Percentiles rank a stretch among this genome's conserved stretches.
Evolutionary conservation across 2,797 vertebrate species (phyloP).

Genomic region (Notamacropus eugenii): DNA sequence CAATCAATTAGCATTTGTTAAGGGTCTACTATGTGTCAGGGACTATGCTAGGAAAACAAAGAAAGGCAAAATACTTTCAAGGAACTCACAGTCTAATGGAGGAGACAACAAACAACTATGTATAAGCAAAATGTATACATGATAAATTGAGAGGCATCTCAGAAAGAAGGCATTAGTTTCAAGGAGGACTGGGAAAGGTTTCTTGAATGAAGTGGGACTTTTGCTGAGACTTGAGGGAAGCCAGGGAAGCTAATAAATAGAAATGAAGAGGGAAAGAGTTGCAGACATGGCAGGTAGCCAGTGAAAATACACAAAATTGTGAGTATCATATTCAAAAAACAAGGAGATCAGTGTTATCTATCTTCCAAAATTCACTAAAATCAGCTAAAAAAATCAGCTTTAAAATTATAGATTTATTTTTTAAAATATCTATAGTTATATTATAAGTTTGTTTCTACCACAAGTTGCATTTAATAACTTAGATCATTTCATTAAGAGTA

Average conservation of each 20-base stretch:
- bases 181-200: background rate
- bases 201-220: background rate
- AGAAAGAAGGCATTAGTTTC: background rate
- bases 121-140: background rate
- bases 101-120: background rate
- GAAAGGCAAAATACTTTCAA: background rate
- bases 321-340: background rate
- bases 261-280: background rate
- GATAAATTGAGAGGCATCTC: background rate
- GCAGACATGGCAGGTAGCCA: background rate
- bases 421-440: background rate
- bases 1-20: background rate
- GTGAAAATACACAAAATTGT: background rate
- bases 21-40: background rate
- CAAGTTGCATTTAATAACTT: background rate
- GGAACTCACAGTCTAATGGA: background rate
- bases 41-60: background rate
- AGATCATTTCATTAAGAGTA: background rate
- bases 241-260: background rate
- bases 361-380: background rate
- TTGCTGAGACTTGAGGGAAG: background rate
- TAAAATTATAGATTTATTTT: background rate
- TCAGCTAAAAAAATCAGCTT: background rate
- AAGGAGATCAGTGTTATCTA: background rate
- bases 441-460: background rate